Conservation (phyloP, 2,888 invertebrate species). For the Drosophila pegasa region DNA sequence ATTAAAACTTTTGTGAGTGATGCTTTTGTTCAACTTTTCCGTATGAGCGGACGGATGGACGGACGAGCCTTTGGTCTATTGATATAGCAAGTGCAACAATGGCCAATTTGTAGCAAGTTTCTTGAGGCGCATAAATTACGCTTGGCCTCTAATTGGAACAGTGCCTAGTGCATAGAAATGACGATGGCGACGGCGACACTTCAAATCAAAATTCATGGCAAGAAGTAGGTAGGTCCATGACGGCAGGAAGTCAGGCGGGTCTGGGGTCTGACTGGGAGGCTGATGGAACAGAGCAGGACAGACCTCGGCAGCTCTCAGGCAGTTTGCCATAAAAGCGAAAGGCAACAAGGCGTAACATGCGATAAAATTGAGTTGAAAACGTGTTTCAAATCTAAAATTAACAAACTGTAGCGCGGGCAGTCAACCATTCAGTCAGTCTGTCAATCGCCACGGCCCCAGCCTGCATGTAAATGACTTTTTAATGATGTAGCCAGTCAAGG, state of each 20-base stretch:
- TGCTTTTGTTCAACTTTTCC: conserved; percentile 67
- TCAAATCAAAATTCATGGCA: conserved; percentile 77
- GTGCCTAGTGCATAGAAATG: conserved; percentile 55
- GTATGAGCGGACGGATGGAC: conserved; percentile 28
- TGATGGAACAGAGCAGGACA: not conserved
- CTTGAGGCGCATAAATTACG: conserved; percentile 78
- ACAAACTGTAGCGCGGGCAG: conserved; percentile 62
- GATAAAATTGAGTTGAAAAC: conserved; percentile 83
- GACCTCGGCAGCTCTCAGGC: conserved; percentile 24
- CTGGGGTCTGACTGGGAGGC: not conserved
- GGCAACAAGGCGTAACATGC: conserved; percentile 83
- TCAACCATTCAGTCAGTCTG: conserved; percentile 39
- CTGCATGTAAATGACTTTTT: conserved; percentile 81
- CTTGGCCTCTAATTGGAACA: conserved; percentile 74
- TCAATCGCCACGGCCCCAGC: conserved; percentile 43
- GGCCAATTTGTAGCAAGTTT: conserved; percentile 70
- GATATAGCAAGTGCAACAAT: conserved; percentile 72
- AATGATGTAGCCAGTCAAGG: conserved; percentile 61
- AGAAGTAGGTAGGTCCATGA: conserved; percentile 17
- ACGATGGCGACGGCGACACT: conserved; percentile 54
- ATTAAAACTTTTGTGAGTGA: conserved; percentile 70
- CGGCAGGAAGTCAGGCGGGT: not conserved
- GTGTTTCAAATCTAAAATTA: conserved; percentile 83
- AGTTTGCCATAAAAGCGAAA: conserved; percentile 65
- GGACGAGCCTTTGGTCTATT: not conserved